Percentiles rank a stretch among this genome's conserved stretches.
These are phyloP conservation scores for Anastatus disparis DNA, from an alignment of 1,140 invertebrate genomes.

Conservation along the genomic window DNA sequence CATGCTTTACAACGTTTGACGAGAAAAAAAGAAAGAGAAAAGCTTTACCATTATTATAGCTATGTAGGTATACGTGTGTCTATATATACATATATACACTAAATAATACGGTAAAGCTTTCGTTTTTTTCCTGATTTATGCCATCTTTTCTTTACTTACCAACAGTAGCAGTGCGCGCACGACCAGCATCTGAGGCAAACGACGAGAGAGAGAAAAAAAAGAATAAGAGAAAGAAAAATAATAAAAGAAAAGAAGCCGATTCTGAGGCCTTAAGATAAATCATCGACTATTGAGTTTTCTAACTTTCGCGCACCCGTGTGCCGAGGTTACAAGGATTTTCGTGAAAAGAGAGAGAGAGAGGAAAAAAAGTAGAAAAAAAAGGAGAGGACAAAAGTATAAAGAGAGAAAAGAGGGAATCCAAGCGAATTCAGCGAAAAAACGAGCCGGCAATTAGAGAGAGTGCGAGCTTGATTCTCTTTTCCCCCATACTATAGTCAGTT, in stretches of 20 bases:
- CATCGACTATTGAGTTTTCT: constrained; percentile 32
- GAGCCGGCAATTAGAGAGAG: constrained; percentile 24
- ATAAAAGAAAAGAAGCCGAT: neutral
- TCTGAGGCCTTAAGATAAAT: constrained; percentile 14
- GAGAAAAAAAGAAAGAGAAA: neutral
- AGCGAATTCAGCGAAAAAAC: constrained; percentile 34
- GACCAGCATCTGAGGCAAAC: constrained; percentile 12
- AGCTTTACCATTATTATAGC: neutral
- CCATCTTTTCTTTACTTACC: neutral
- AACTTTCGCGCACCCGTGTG: neutral
- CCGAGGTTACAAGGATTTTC: no score
- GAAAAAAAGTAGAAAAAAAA: no score
- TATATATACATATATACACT: no score
- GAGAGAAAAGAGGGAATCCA: neutral
- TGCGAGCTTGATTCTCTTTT: no score
- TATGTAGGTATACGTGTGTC: neutral
- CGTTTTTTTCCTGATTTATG: constrained; percentile 25
- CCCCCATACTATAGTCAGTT: no score
- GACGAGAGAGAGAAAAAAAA: no score
- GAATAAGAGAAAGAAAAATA: no score
- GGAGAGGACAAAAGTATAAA: neutral
- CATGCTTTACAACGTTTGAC: constrained; percentile 7
- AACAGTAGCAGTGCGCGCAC: no score
- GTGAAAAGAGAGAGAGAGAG: no score
- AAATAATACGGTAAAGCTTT: neutral